Conservation (phyloP, 2,888 invertebrate genomes). For the Thyatira batis region DNA sequence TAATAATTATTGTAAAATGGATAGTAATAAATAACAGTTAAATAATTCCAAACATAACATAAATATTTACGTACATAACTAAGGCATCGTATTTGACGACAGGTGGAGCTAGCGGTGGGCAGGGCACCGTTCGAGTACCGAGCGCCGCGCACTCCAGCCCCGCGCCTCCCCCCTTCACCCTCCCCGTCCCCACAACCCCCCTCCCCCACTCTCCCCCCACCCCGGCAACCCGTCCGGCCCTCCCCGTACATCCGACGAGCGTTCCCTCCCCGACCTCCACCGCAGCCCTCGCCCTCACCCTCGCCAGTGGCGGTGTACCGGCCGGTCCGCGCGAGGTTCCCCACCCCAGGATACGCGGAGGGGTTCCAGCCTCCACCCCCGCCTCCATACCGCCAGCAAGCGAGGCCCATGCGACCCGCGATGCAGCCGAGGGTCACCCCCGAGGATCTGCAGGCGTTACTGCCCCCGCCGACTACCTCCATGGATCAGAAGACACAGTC, state of each 20-base stretch:
- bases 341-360: constrained; percentile 21
- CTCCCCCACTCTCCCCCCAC: constrained; percentile 16
- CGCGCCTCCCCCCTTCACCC: constrained; percentile 27
- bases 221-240: constrained; percentile 28
- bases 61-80: too few species aligned
- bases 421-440: constrained; percentile 55
- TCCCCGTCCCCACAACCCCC: constrained; percentile 23
- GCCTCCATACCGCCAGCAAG: constrained; percentile 24
- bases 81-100: constrained; percentile 3
- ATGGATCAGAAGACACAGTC: constrained; percentile 85
- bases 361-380: constrained; percentile 35
- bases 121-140: constrained; percentile 69
- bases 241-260: constrained; percentile 33
- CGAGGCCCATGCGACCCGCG: constrained; percentile 32
- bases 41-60: too few species aligned
- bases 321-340: constrained; percentile 23
- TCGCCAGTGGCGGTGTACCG: constrained; percentile 28
- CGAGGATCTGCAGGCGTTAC: constrained; percentile 73
- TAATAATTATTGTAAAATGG: too few species aligned
- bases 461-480: constrained; percentile 73
- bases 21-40: too few species aligned
- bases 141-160: constrained; percentile 40
- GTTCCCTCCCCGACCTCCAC: constrained; percentile 26
- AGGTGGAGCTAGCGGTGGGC: constrained; percentile 73
- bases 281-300: constrained; percentile 25